phyloP scores from a whole-genome alignment of 1,140 invertebrate genomes.

The Brachionus koreanus region DNA sequence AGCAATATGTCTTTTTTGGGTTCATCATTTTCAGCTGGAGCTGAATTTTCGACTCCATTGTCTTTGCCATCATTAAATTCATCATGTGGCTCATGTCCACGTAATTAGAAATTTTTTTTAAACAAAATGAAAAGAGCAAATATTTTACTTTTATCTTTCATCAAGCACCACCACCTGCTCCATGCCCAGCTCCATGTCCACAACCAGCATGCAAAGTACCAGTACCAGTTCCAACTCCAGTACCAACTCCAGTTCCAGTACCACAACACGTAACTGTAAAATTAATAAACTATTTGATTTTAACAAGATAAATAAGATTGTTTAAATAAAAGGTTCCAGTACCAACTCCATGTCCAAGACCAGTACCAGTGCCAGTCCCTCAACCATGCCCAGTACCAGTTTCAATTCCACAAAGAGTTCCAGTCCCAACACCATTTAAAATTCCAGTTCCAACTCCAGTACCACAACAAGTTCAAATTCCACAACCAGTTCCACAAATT shows the following conservation, averaged over 20 bases:
- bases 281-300: too few relatives aligned
- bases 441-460: too few relatives aligned
- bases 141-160: too few relatives aligned
- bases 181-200: neutral
- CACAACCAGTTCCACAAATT: too few relatives aligned
- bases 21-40: neutral
- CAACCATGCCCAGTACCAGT: neutral
- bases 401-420: too few relatives aligned
- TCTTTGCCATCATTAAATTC: too few relatives aligned
- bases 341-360: neutral
- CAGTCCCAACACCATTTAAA: too few relatives aligned
- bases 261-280: neutral
- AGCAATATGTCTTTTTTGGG: neutral
- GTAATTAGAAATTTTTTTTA: neutral
- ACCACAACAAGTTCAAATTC: too few relatives aligned
- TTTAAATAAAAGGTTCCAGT: neutral
- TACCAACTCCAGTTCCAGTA: neutral
- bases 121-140: too few relatives aligned
- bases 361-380: neutral
- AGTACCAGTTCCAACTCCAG: neutral
- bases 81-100: neutral
- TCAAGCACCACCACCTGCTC: neutral
- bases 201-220: neutral
- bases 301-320: neutral
- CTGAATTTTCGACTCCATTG: neutral